A percentile compares a stretch with the other conserved stretches of the same genome.
phyloP scores from a whole-genome alignment of 1,140 invertebrate genomes.

The Drosophila dunni region DNA sequence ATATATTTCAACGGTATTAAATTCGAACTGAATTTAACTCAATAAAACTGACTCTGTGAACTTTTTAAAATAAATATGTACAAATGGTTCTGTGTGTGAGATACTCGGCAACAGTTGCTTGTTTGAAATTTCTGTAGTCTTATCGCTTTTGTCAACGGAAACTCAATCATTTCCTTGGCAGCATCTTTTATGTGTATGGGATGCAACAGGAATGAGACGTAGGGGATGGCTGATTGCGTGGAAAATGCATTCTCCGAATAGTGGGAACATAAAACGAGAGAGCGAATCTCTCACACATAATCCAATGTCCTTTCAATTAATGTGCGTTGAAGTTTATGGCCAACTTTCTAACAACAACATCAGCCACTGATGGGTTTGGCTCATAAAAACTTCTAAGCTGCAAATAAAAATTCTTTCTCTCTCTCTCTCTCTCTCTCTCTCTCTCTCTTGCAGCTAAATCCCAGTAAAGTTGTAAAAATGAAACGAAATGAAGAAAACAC shows the following conservation, averaged over 20 bases:
- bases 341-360: constrained; percentile 36
- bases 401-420: constrained; percentile 70
- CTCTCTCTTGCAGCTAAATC: constrained; percentile 36
- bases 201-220: too few species aligned
- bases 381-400: constrained; percentile 65
- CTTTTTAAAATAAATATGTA: too few species aligned
- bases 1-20: too few species aligned
- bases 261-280: not conserved
- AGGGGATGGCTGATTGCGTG: not conserved
- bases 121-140: not conserved
- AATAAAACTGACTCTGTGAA: too few species aligned
- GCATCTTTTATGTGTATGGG: not conserved
- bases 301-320: constrained; percentile 71
- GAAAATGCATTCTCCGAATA: constrained; percentile 21
- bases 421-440: too few species aligned
- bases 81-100: too few species aligned
- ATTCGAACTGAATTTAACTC: too few species aligned
- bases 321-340: constrained; percentile 61
- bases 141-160: constrained; percentile 6
- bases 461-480: constrained; percentile 33
- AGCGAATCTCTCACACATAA: constrained; percentile 36
- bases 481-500: constrained; percentile 22
- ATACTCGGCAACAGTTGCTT: too few species aligned
- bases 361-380: constrained; percentile 13
- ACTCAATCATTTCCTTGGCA: not conserved